Percentiles rank a stretch among this genome's conserved stretches.
Evolutionary conservation across 2,797 vertebrate species (phyloP).

Genomic region (Gallinago stenura): DNA sequence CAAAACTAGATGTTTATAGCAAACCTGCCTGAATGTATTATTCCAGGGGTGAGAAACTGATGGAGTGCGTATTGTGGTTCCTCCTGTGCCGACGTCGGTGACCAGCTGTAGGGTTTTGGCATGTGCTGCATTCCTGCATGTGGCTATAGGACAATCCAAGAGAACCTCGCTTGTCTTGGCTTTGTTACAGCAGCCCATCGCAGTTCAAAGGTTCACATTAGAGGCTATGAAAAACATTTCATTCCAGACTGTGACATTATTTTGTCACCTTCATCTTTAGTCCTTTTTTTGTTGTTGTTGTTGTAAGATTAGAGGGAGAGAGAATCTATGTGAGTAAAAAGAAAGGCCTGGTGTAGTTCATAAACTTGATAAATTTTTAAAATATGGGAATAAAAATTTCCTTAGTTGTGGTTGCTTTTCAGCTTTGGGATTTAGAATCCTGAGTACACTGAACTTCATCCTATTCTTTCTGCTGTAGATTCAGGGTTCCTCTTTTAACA

Average conservation of each 20-base stretch:
- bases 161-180: constrained; percentile 31
- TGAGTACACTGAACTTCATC: not conserved
- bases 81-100: not conserved
- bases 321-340: not conserved
- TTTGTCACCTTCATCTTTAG: not conserved
- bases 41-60: not conserved
- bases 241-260: not conserved
- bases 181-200: not conserved
- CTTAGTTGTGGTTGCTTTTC: not conserved
- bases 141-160: constrained; percentile 46
- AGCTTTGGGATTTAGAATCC: not conserved
- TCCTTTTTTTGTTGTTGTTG: not conserved
- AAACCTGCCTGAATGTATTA: not conserved
- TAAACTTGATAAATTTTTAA: not conserved
- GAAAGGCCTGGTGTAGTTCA: not conserved
- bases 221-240: not conserved
- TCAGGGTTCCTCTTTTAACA: not conserved
- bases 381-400: not conserved
- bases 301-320: not conserved
- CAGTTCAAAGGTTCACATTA: not conserved
- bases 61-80: not conserved
- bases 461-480: not conserved
- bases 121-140: constrained; percentile 27
- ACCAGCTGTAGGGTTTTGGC: constrained; percentile 22
- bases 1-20: not conserved